These are phyloP conservation scores for Lagodon rhomboides DNA, from an alignment of 2,797 vertebrate genomes.

Conservation along the genomic window DNA sequence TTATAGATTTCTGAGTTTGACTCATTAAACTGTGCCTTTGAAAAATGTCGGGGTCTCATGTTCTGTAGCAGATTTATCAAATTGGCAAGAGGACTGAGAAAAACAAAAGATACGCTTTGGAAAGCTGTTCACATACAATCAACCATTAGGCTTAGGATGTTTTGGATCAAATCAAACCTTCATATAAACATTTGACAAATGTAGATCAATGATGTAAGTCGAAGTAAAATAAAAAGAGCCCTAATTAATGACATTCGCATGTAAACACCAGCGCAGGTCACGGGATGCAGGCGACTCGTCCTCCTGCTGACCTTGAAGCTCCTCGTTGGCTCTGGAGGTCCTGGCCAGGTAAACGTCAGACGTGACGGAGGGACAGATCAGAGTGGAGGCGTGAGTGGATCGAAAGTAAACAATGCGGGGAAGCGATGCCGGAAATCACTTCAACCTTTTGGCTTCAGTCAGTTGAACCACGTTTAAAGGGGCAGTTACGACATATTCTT, in stretches of 20 bases:
- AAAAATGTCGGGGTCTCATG: constrained; percentile 41
- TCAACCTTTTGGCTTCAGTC: constrained; percentile 18
- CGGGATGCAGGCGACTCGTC: constrained; percentile 6
- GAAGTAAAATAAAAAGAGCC: constrained; percentile 48
- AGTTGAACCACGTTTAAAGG: not conserved
- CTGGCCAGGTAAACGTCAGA: constrained; percentile 62
- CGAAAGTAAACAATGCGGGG: constrained; percentile 45
- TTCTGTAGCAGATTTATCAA: constrained; percentile 56
- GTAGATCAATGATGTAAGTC: constrained; percentile 44
- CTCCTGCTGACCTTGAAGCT: constrained; percentile 24
- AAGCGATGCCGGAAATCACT: constrained; percentile 12
- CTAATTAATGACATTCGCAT: constrained; percentile 74
- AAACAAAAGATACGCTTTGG: constrained; percentile 48
- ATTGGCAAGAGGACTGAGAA: constrained; percentile 70
- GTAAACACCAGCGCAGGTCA: constrained; percentile 76
- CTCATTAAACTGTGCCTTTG: constrained; percentile 48
- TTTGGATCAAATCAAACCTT: constrained; percentile 44
- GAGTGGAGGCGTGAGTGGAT: constrained; percentile 21
- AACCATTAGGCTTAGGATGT: constrained; percentile 45
- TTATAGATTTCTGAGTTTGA: constrained; percentile 36
- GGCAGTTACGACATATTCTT: too few relatives aligned
- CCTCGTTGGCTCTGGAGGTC: constrained; percentile 37
- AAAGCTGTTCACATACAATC: constrained; percentile 72
- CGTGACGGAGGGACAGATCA: not conserved
- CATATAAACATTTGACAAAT: constrained; percentile 57